Percentiles rank a stretch among this genome's conserved stretches.
phyloP scores from a whole-genome alignment of 2,113 vertebrate genomes.

The Meles meles region DNA sequence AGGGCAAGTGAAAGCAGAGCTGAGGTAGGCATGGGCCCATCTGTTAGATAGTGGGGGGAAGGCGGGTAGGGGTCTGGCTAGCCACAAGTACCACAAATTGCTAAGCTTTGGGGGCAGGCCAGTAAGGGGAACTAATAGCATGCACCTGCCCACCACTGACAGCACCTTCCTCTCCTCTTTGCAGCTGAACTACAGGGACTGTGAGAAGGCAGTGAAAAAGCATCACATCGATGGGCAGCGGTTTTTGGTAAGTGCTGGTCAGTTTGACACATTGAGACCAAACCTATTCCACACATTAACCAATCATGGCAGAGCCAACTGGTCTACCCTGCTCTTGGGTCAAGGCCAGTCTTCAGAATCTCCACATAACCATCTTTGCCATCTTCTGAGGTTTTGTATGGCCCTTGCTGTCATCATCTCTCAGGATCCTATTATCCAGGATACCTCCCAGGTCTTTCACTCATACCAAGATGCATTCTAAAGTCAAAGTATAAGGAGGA shows the following conservation, averaged over 20 bases:
- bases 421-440: neutral
- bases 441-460: neutral
- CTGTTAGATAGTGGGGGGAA: neutral
- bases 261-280: rapidly evolving
- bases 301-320: neutral
- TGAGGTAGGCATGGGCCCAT: neutral
- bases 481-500: neutral
- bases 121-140: slow-evolving; percentile 35
- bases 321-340: neutral
- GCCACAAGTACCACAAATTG: slow-evolving; percentile 40
- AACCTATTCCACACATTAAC: rapidly evolving
- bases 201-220: slow-evolving; percentile 90
- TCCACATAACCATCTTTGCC: neutral
- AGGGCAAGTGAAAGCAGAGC: slow-evolving; percentile 23
- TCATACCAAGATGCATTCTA: neutral
- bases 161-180: slow-evolving; percentile 28
- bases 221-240: slow-evolving; percentile 88
- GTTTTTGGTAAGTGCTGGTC: slow-evolving; percentile 90
- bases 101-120: neutral
- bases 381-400: neutral
- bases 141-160: rapidly evolving
- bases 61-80: neutral
- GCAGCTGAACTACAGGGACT: slow-evolving; percentile 89
- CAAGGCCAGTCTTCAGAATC: neutral
- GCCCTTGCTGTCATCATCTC: too few species aligned